Evolutionary conservation across 2,797 vertebrate genomes (phyloP), one percentile per base, ranked within the genome.

Genomic region (Chromobotia macracanthus): DNA sequence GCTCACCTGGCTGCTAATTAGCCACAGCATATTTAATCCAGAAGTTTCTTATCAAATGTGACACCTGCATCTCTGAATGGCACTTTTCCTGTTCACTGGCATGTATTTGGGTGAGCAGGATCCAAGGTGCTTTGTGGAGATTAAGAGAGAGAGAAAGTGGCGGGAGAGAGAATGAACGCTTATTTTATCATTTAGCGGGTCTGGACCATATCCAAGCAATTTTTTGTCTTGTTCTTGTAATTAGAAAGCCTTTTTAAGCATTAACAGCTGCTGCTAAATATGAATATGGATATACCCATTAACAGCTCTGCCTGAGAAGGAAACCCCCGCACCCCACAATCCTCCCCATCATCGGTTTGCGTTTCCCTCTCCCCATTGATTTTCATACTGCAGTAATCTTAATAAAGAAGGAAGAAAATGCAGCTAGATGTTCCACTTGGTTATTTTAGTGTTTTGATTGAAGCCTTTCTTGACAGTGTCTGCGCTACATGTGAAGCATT

Each of bases 31-130:
- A 95, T 95, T 95, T 95, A 95, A 95, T 95, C 94, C 94, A 95
- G 94, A 95, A 95, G 94, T 95, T 96, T 95, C 94, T 96, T 96
- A 95, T 96, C 95, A 95, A 95, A 95, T 94, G 93, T 95, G 94
- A 95, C 95, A 96, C 95, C 95, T 95, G 95, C 94, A 95, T 86
- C 75, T 83, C 83, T 58, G 66, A 85, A 85, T 75, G 77, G 72
- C 82, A 83, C 83, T 78, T 75, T 82, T 67, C 74, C 75, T 76
- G 69, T 83, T 82, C 80, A 83, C 72, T 86, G 82, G 83, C 85
- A 79, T 84, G 83, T 80, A 80, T 83, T 85, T 80, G 84, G 79
- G 76, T 72, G 84, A 82, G 81, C 75, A 79, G 80, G 72, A 80
- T 85, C 85, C 85, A 86, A 86, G 85, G 83, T 86, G 85, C 83